Conservation (phyloP, 2,888 invertebrate genomes). For the Bellardia bayeri region DNA sequence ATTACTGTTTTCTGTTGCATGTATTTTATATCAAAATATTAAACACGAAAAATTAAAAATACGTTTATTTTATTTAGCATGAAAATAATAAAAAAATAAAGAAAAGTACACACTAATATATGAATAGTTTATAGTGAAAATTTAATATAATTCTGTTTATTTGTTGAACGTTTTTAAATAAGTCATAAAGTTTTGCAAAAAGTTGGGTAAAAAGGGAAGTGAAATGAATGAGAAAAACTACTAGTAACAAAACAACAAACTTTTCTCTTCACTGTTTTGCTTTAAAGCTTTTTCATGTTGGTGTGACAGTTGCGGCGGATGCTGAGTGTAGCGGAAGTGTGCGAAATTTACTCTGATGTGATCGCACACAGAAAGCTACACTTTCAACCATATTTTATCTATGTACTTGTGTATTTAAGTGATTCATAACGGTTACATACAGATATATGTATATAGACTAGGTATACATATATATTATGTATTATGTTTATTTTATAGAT, state of each 20-base stretch:
- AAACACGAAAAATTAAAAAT: neutral
- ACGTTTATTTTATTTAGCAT: neutral
- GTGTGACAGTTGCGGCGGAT: conserved; percentile 64
- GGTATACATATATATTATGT: neutral
- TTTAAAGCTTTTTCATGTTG: conserved; percentile 50
- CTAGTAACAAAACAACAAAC: conserved; percentile 8
- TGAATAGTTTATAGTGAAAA: neutral
- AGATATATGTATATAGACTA: neutral
- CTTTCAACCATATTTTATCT: conserved; percentile 6
- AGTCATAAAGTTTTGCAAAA: conserved; percentile 52
- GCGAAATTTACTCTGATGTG: conserved; percentile 51
- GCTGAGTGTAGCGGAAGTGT: conserved; percentile 56
- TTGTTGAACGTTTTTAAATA: conserved; percentile 53
- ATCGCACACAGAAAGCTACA: neutral
- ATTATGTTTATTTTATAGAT: neutral
- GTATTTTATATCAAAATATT: neutral
- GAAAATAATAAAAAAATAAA: neutral
- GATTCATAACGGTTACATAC: neutral
- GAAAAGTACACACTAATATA: neutral
- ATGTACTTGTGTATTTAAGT: conserved; percentile 9
- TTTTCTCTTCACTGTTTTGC: conserved; percentile 40
- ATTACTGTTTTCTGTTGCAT: no score
- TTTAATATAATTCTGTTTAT: neutral
- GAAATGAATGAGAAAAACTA: conserved; percentile 13
- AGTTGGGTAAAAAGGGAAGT: conserved; percentile 31